Base-by-base conservation (phyloP, 2,113 vertebrate species). In the Ophiodon elongatus region DNA sequence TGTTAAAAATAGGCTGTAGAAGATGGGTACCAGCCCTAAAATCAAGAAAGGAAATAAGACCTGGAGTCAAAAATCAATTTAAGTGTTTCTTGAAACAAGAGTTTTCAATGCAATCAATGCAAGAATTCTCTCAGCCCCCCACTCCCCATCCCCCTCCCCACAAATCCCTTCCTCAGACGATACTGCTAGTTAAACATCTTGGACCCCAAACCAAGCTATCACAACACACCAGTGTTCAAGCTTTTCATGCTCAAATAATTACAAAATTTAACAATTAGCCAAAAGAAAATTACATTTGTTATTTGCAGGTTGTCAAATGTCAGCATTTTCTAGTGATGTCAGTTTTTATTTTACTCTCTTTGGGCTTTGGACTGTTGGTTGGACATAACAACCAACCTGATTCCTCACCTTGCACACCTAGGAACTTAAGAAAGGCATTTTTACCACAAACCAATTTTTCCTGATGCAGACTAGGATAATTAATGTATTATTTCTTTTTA, bases 11-110 rank as follows among this genome's bases (percentile, higher is more conserved):
- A 25, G 7, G 35, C 14, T 63, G 9, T n/a, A 52, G 27, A 43
- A n/a, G 73, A 64, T 37, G 29, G 27, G 0, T 60, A n/a, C 43
- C 1, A 15, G 37, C 43, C 11, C 59, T 27, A 64, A 50, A 67
- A 59, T 37, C n/a, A 39, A 68, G 17, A 73, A 65, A 23, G 39
- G 39, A 71, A 63, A 74, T 1, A 27, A 60, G 23, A 57, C 39
- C 4, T 33, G 27, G 4, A 64, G 13, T 25, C 13, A 82, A 76
- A 47, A 87, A 84, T 76, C 35, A 56, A 74, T 86, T 2, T 8
- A 37, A 60, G 63, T 75, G 39, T 66, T 69, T 56, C 39, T 59
- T 70, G 50, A 85, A 76, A 73, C 66, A 54, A 64, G 74, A 82
- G 68, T 56, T 69, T 70, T 17, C 8, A 23, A 15, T 76, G 25